Conservation (phyloP, 2,797 vertebrate species). For the Gila robusta region DNA sequence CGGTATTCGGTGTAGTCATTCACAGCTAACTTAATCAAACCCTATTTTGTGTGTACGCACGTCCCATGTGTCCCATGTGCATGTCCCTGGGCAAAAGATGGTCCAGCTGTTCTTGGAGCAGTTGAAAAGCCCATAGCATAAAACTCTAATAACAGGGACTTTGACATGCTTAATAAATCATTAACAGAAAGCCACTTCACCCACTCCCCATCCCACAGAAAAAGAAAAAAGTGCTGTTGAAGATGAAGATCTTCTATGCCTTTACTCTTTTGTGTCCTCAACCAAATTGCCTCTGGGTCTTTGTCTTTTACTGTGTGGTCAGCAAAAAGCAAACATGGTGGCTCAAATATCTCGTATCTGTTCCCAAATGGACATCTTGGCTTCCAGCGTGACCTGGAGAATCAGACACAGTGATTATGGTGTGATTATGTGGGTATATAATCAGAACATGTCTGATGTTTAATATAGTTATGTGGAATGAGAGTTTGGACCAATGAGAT, state of each 20-base stretch:
- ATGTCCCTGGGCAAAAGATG: constrained; percentile 65
- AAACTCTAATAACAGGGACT: constrained; percentile 77
- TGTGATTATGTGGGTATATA: not conserved
- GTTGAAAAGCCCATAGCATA: constrained; percentile 67
- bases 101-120: constrained; percentile 66
- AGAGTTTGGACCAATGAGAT: not conserved
- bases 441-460: not conserved
- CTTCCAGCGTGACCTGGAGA: not conserved
- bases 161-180: constrained; percentile 81
- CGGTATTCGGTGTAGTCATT: not conserved
- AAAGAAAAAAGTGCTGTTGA: constrained; percentile 15
- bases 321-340: not conserved
- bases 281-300: not conserved
- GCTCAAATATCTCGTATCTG: not conserved
- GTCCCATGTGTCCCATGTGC: constrained; percentile 51
- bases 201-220: constrained; percentile 20
- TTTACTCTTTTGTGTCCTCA: constrained; percentile 29
- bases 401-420: not conserved
- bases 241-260: constrained; percentile 59
- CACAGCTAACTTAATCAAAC: constrained; percentile 16
- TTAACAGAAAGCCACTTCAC: constrained; percentile 43
- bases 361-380: not conserved
- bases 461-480: not conserved
- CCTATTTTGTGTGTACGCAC: not conserved
- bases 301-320: not conserved